A percentile compares a stretch with the other conserved stretches of the same genome.
phyloP scores from a whole-genome alignment of 2,888 invertebrate species.

The Volucella inflata region DNA sequence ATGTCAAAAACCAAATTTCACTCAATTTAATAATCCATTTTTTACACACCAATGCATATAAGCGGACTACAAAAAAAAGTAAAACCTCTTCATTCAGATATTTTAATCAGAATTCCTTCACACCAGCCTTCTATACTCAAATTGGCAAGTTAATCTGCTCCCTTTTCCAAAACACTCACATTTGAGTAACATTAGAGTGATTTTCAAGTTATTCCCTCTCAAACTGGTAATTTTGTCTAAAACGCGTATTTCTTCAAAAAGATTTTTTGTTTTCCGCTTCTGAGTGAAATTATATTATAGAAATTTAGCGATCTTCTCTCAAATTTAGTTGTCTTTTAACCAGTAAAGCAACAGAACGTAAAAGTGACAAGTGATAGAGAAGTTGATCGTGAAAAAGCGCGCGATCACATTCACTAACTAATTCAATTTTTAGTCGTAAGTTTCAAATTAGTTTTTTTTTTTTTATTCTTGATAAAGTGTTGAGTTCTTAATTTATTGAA shows the following conservation, averaged over 20 bases:
- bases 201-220: slow-evolving; percentile 7
- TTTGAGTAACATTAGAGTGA: background rate
- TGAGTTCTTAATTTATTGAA: slow-evolving; percentile 5
- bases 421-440: slow-evolving; percentile 49
- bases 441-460: slow-evolving; percentile 23
- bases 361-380: background rate
- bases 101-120: too few relatives aligned
- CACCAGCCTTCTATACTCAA: background rate
- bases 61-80: too few relatives aligned
- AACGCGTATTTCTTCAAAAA: background rate
- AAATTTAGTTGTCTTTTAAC: slow-evolving; percentile 53
- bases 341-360: slow-evolving; percentile 50
- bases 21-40: too few relatives aligned
- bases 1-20: too few relatives aligned
- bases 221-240: slow-evolving; percentile 51
- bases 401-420: slow-evolving; percentile 55
- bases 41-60: too few relatives aligned
- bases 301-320: background rate
- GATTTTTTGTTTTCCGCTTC: background rate
- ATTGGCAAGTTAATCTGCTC: background rate
- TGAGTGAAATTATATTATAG: slow-evolving; percentile 37
- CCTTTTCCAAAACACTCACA: slow-evolving; percentile 18
- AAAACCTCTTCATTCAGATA: too few relatives aligned
- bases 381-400: slow-evolving; percentile 63
- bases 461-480: background rate